Evolutionary conservation across 1,140 invertebrate species (phyloP).

Genomic region (Pseudomyrmex cubaensis): DNA sequence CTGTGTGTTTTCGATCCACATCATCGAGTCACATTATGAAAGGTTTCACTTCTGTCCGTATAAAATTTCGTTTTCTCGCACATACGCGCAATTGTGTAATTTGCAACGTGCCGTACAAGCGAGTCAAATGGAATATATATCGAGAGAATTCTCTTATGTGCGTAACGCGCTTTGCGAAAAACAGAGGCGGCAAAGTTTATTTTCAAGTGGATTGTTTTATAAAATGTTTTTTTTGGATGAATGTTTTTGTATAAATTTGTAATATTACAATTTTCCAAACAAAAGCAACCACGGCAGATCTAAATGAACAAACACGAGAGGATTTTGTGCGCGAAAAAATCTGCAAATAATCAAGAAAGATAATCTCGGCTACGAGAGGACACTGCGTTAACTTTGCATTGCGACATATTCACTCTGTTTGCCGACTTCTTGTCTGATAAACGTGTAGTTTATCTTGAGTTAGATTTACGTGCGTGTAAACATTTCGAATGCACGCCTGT

Average conservation of each 20-base stretch:
- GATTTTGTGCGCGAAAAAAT: neutral
- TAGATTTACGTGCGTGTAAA: neutral
- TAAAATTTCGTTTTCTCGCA: neutral
- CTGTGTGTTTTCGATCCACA: neutral
- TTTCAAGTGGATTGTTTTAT: neutral
- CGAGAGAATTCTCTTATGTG: neutral
- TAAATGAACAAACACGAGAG: neutral
- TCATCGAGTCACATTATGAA: conserved; percentile 27
- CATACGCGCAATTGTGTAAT: too few relatives aligned
- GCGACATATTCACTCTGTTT: neutral
- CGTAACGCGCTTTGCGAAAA: neutral
- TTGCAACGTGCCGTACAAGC: neutral
- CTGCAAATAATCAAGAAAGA: neutral
- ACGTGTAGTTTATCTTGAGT: neutral
- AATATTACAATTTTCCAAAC: neutral
- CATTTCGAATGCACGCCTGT: neutral
- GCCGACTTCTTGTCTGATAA: neutral
- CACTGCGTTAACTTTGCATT: neutral
- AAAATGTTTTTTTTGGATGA: neutral
- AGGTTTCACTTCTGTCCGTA: neutral
- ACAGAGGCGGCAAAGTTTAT: neutral
- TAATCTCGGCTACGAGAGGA: neutral
- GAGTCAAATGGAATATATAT: conserved; percentile 1
- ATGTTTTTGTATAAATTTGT: neutral
- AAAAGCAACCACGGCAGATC: neutral